A percentile compares a stretch with the other conserved stretches of the same genome.
Conservation (phyloP, 2,113 vertebrate species). For the Rhynchomys soricoides region DNA sequence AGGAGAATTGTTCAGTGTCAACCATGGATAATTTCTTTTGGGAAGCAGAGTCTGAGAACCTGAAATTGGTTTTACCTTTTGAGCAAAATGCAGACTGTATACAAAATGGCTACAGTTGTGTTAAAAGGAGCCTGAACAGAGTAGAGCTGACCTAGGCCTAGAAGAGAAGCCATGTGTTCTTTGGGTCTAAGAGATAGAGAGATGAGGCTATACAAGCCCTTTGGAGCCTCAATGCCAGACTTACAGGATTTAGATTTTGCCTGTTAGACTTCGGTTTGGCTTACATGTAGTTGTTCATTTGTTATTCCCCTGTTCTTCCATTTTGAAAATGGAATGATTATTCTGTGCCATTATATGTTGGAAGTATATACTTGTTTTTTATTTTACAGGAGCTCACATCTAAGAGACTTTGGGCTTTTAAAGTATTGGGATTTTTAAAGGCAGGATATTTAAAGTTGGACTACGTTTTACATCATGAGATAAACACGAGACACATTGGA, state of each 20-base stretch:
- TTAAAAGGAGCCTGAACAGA: too few relatives aligned
- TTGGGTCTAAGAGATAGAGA: neutral
- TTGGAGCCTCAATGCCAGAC: neutral
- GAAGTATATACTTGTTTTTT: neutral
- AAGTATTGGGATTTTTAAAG: neutral
- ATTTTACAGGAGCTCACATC: neutral
- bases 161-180: neutral
- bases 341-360: neutral
- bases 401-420: neutral
- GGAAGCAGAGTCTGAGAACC: too few relatives aligned
- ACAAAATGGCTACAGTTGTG: too few relatives aligned
- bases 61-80: too few relatives aligned
- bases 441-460: neutral
- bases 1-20: too few relatives aligned
- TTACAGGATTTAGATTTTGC: neutral
- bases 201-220: neutral
- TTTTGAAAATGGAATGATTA: neutral
- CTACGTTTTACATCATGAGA: neutral
- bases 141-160: neutral
- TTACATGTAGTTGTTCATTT: neutral
- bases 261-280: neutral
- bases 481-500: neutral
- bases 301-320: neutral
- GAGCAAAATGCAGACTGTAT: too few relatives aligned
- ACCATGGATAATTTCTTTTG: too few relatives aligned